phyloP scores from a whole-genome alignment of 2,888 invertebrate genomes.

The Andrena hattorfiana region DNA sequence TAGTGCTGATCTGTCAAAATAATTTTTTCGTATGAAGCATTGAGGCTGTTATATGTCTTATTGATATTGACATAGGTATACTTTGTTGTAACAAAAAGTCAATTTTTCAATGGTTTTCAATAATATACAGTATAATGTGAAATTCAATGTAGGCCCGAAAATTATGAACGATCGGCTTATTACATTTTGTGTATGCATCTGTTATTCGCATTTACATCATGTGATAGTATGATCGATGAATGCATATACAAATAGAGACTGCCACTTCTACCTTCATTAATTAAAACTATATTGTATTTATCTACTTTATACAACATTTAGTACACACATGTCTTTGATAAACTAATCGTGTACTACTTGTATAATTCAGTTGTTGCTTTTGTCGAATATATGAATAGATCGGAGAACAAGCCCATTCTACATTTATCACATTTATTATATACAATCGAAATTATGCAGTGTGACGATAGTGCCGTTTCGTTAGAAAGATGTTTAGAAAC shows the following conservation, averaged over 20 bases:
- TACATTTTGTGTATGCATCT: slow-evolving; percentile 50
- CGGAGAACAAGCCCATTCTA: slow-evolving; percentile 17
- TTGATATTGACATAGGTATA: slow-evolving; percentile 30
- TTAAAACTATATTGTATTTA: slow-evolving; percentile 76
- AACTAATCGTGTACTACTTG: slow-evolving; percentile 74
- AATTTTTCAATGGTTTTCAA: slow-evolving; percentile 30
- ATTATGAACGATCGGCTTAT: slow-evolving; percentile 63
- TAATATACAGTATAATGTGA: slow-evolving; percentile 55
- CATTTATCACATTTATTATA: slow-evolving; percentile 40
- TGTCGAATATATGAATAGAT: slow-evolving; percentile 1
- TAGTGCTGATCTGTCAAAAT: slow-evolving; percentile 8
- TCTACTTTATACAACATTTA: slow-evolving; percentile 81
- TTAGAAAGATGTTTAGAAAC: slow-evolving; percentile 40
- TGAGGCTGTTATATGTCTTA: slow-evolving; percentile 23
- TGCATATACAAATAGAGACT: slow-evolving; percentile 76
- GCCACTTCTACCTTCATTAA: slow-evolving; percentile 69
- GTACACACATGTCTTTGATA: slow-evolving; percentile 74
- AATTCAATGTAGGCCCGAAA: slow-evolving; percentile 75
- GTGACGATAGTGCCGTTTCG: slow-evolving; percentile 40
- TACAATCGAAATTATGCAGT: slow-evolving; percentile 39
- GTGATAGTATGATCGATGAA: slow-evolving; percentile 65
- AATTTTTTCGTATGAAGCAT: slow-evolving; percentile 13
- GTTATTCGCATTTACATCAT: slow-evolving; percentile 42
- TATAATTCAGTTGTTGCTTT: slow-evolving; percentile 73
- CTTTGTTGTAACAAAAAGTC: slow-evolving; percentile 23